A percentile compares a stretch with the other conserved stretches of the same genome.
phyloP scores from a whole-genome alignment of 2,113 vertebrate genomes.

The Octodon degus region DNA sequence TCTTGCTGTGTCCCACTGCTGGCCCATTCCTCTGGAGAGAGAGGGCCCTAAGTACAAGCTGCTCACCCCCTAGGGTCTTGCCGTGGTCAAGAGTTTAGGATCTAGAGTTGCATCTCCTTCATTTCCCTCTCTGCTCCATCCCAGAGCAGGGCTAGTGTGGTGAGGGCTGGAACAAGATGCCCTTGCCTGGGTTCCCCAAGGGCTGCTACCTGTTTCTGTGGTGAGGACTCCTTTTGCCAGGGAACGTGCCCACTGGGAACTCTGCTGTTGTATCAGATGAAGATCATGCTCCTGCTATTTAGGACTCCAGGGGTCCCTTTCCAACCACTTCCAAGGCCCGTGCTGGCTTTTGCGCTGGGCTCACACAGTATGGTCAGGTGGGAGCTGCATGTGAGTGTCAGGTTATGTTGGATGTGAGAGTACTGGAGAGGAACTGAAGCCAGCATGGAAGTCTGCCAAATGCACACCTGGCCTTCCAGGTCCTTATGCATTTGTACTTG shows the following conservation, averaged over 20 bases:
- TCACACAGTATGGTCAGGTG: background rate
- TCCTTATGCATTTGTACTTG: background rate
- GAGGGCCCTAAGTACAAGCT: background rate
- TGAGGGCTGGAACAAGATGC: background rate
- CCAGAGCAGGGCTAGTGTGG: too few species aligned
- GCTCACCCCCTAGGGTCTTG: background rate
- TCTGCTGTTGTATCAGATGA: background rate
- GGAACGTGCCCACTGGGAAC: background rate
- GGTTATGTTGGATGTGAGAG: background rate
- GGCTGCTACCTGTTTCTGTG: background rate
- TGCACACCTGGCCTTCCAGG: background rate
- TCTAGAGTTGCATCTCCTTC: background rate
- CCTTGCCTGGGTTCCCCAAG: background rate
- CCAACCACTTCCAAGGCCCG: background rate
- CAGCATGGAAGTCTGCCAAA: background rate
- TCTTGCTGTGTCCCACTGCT: rapidly evolving
- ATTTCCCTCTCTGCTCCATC: background rate
- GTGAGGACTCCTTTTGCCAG: background rate
- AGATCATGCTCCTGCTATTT: background rate
- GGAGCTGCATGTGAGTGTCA: background rate
- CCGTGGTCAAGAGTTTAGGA: background rate
- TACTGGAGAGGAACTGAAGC: background rate
- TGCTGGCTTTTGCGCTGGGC: background rate
- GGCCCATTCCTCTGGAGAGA: background rate
- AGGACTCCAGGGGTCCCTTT: background rate